phyloP scores from a whole-genome alignment of 1,140 invertebrate species.

The Maconellicoccus hirsutus region DNA sequence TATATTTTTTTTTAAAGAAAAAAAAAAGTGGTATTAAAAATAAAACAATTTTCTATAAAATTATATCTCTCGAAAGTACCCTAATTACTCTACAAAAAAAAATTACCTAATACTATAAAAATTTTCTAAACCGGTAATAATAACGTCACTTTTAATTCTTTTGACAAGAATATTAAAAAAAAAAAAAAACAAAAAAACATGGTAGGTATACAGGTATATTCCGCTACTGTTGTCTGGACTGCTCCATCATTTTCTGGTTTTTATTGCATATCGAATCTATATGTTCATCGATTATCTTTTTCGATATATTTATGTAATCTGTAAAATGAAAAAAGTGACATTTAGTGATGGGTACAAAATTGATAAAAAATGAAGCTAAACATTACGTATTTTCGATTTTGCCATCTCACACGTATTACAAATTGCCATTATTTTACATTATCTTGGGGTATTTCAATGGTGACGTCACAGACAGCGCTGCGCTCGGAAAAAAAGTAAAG shows the following conservation, averaged over 20 bases:
- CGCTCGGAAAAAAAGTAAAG: too few species aligned
- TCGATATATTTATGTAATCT: not conserved
- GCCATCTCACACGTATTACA: too few species aligned
- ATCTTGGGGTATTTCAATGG: too few species aligned
- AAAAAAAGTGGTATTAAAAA: not conserved
- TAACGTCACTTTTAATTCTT: conserved; percentile 3
- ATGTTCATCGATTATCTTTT: not conserved
- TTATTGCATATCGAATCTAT: not conserved
- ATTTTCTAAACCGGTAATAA: not conserved
- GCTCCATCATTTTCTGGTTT: not conserved
- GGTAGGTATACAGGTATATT: not conserved
- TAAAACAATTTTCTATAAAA: not conserved
- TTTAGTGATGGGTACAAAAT: too few species aligned
- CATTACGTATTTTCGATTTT: too few species aligned
- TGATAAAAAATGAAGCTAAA: too few species aligned
- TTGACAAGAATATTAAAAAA: not conserved
- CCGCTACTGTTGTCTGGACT: not conserved
- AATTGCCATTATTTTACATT: too few species aligned
- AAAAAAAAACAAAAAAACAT: not conserved
- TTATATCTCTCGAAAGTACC: not conserved
- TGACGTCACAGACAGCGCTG: too few species aligned
- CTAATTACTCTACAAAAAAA: not conserved
- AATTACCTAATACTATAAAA: not conserved
- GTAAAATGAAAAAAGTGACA: not conserved
- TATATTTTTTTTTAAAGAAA: not conserved